Evolutionary conservation across 2,888 invertebrate genomes (phyloP).

Genomic region (Oscheius sp.): DNA sequence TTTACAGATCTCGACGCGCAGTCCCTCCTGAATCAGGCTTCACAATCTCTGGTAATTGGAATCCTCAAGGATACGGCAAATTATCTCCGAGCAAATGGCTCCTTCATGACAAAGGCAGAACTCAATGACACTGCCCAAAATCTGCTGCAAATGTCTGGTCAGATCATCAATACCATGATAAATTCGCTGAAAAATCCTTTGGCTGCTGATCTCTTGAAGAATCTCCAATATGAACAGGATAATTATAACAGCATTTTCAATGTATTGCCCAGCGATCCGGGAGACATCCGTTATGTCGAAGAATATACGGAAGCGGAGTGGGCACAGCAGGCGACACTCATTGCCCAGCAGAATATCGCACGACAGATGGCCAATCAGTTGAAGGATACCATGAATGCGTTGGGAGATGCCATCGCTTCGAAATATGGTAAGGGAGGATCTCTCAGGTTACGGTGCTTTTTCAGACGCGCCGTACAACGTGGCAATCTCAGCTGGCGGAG

Average conservation of each 20-base stretch:
- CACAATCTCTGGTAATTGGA: slow-evolving; percentile 47
- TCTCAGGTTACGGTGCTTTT: no score
- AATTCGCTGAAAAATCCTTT: slow-evolving; percentile 55
- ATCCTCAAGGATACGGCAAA: slow-evolving; percentile 51
- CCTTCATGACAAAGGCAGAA: slow-evolving; percentile 49
- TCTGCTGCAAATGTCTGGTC: slow-evolving; percentile 37
- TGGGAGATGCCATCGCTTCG: slow-evolving; percentile 50
- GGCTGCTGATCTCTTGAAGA: slow-evolving; percentile 47
- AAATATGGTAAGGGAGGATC: slow-evolving; percentile 13
- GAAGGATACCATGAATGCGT: slow-evolving; percentile 44
- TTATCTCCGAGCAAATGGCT: slow-evolving; percentile 49
- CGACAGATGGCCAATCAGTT: slow-evolving; percentile 46
- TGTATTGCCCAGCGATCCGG: slow-evolving; percentile 52
- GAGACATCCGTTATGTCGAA: slow-evolving; percentile 61
- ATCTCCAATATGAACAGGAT: slow-evolving; percentile 50
- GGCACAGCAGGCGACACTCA: slow-evolving; percentile 58
- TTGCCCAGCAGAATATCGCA: slow-evolving; percentile 56
- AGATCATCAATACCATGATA: slow-evolving; percentile 37
- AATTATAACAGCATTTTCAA: slow-evolving; percentile 61
- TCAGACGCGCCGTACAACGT: slow-evolving; percentile 17
- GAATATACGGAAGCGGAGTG: slow-evolving; percentile 62
- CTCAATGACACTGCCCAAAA: slow-evolving; percentile 46
- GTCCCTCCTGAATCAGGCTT: slow-evolving; percentile 53
- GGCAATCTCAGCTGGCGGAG: slow-evolving; percentile 42
- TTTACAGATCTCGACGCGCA: slow-evolving; percentile 49